Percentiles rank a stretch among this genome's conserved stretches.
Conservation (phyloP, 2,797 vertebrate species). For the Silurus aristotelis region DNA sequence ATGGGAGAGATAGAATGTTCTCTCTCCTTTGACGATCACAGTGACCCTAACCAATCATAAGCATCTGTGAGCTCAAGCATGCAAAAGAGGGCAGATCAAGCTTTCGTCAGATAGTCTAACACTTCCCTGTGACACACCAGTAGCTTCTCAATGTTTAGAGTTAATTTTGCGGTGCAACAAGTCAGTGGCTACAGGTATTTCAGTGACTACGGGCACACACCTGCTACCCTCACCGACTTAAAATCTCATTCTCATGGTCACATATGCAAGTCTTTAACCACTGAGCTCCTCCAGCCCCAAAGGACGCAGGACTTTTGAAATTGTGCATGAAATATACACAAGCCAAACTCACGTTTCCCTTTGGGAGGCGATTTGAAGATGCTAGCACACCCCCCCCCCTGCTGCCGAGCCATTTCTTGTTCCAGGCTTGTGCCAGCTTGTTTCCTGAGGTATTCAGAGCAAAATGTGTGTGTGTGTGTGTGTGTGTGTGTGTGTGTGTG, state of each 20-base stretch:
- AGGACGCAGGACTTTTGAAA: not conserved
- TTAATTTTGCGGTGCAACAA: not conserved
- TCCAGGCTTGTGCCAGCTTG: conserved; percentile 33
- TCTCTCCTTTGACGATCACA: not conserved
- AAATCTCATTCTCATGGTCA: not conserved
- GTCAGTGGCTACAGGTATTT: not conserved
- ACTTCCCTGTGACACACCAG: not conserved
- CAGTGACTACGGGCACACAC: not conserved
- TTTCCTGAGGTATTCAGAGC: conserved; percentile 37
- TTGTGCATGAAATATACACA: conserved; percentile 3
- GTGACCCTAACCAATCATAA: not conserved
- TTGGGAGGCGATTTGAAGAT: conserved; percentile 31
- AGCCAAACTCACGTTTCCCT: not conserved
- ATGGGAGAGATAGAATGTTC: not conserved
- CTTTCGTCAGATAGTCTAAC: not conserved
- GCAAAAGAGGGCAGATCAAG: not conserved
- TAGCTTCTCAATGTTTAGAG: not conserved
- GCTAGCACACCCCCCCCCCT: conserved; percentile 29
- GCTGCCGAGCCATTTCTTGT: conserved; percentile 39
- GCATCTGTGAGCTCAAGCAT: not conserved
- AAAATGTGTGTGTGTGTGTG: conserved; percentile 13
- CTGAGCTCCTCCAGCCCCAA: not conserved
- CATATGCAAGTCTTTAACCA: not conserved
- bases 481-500: not conserved
- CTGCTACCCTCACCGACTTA: not conserved